Evolutionary conservation across 2,797 vertebrate genomes (phyloP).

Genomic region (Brachyrhaphis roseni): DNA sequence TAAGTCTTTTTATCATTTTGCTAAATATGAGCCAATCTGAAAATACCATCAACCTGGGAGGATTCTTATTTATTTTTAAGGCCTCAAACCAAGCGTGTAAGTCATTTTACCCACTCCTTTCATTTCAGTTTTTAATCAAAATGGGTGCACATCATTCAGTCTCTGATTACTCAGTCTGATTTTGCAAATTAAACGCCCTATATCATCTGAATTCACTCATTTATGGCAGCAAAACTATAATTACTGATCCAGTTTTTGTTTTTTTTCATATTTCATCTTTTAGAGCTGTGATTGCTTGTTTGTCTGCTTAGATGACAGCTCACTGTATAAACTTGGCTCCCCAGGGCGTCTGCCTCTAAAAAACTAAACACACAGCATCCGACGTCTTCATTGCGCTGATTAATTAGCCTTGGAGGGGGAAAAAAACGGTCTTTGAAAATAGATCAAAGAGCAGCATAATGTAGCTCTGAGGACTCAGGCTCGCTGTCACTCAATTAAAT

Average conservation of each 20-base stretch:
- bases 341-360: conserved; percentile 25
- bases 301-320: conserved; percentile 27
- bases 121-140: conserved; percentile 52
- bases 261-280: conserved; percentile 21
- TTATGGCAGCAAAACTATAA: conserved; percentile 1
- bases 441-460: conserved; percentile 74
- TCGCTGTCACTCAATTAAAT: conserved; percentile 69
- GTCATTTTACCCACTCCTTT: conserved; percentile 27
- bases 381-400: conserved; percentile 62
- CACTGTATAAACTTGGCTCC: conserved; percentile 10
- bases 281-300: conserved; percentile 12
- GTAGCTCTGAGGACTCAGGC: conserved; percentile 46
- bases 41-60: conserved; percentile 15
- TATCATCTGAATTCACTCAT: conserved; percentile 14
- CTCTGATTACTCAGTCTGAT: conserved; percentile 46
- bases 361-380: conserved; percentile 42
- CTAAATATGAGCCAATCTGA: conserved; percentile 6
- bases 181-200: conserved; percentile 44
- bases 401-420: conserved; percentile 55
- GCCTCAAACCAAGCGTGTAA: conserved; percentile 7
- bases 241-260: not conserved
- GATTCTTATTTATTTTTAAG: conserved; percentile 30
- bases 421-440: conserved; percentile 69
- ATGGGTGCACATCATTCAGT: conserved; percentile 25
- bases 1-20: not conserved